Percentiles rank a stretch among this genome's conserved stretches.
These are phyloP conservation scores for Mythimna loreyi DNA, from an alignment of 2,888 invertebrate species.

Conservation along the genomic window DNA sequence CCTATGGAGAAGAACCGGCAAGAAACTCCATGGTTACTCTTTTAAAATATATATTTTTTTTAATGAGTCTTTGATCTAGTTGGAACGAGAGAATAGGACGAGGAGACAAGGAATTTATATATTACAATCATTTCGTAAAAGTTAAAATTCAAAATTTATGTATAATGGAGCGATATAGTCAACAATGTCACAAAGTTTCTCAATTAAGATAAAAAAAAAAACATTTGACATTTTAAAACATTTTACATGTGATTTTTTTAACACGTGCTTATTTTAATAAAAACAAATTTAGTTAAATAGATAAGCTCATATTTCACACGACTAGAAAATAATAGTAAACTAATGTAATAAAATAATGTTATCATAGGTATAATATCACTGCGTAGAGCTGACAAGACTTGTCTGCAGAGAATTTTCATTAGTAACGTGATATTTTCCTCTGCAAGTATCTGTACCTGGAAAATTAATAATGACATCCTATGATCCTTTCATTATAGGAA, in stretches of 20 bases:
- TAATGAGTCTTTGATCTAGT: no score
- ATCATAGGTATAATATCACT: constrained; percentile 10
- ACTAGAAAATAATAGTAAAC: constrained; percentile 8
- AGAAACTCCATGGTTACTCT: no score
- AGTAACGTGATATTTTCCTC: neutral
- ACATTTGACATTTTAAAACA: neutral
- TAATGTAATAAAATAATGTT: constrained; percentile 6
- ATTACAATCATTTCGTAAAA: no score
- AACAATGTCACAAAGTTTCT: no score
- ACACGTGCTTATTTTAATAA: neutral
- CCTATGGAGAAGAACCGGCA: no score
- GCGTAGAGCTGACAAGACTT: neutral
- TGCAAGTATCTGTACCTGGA: constrained; percentile 5
- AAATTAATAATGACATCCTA: neutral
- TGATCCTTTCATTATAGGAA: neutral
- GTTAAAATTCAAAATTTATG: no score
- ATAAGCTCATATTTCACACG: neutral
- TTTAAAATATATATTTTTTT: no score
- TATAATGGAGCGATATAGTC: no score
- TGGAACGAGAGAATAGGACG: no score
- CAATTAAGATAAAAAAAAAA: no score
- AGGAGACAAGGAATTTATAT: no score
- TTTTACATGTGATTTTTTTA: neutral
- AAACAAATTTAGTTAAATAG: neutral
- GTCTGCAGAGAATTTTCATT: constrained; percentile 10